These are phyloP conservation scores for Uria lomvia DNA, from an alignment of 2,113 vertebrate species.

Conservation along the genomic window DNA sequence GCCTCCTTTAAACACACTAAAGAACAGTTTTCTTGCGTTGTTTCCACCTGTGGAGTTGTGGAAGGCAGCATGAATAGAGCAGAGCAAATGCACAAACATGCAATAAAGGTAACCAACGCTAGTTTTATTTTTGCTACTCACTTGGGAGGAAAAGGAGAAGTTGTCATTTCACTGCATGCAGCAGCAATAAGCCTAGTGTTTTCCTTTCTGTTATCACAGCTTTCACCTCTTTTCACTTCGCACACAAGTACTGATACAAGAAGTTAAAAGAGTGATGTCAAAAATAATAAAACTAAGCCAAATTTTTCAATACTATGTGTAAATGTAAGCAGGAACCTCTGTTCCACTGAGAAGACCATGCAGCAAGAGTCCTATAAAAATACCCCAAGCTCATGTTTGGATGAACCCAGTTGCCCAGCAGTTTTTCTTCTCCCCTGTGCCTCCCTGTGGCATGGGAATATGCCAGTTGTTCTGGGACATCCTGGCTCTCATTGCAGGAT, in stretches of 20 bases:
- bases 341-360: background rate
- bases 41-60: background rate
- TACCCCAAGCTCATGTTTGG: accelerated
- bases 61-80: background rate
- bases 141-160: background rate
- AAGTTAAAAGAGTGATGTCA: background rate
- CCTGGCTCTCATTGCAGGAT: background rate
- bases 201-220: background rate
- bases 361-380: background rate
- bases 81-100: background rate
- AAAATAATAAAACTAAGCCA: background rate
- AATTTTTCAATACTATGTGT: background rate
- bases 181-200: background rate
- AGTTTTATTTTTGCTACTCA: background rate
- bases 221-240: background rate
- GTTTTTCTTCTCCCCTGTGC: background rate
- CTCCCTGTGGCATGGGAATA: background rate
- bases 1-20: background rate
- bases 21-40: background rate
- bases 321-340: background rate
- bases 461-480: background rate
- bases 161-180: background rate
- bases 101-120: background rate
- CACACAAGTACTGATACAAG: background rate
- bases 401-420: background rate